phyloP scores from a whole-genome alignment of 2,113 vertebrate genomes.

The Ictalurus furcatus region DNA sequence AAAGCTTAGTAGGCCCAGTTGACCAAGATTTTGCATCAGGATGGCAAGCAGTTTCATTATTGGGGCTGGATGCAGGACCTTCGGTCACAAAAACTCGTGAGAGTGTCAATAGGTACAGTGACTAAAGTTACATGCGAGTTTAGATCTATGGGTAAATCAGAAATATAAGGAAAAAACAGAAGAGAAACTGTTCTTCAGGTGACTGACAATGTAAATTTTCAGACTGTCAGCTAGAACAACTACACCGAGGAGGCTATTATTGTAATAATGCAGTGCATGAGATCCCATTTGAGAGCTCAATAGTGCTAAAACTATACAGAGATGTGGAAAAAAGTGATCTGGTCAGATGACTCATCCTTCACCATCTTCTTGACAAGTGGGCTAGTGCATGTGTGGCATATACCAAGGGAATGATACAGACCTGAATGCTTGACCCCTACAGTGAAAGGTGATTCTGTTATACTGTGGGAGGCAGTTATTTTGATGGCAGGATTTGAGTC shows the following conservation, averaged over 20 bases:
- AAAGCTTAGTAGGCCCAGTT: background rate
- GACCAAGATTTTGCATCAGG: background rate
- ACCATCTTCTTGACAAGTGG: background rate
- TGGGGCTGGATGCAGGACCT: background rate
- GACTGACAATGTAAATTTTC: background rate
- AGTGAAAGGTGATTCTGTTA: background rate
- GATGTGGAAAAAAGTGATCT: background rate
- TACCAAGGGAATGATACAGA: background rate
- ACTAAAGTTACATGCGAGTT: background rate
- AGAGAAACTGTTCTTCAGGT: background rate
- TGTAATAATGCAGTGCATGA: background rate
- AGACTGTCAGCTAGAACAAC: background rate
- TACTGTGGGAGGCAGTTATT: constrained; percentile 4
- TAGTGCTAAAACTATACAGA: background rate
- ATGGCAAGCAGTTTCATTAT: background rate
- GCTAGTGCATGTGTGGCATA: background rate
- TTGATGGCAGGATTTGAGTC: background rate
- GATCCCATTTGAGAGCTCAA: background rate
- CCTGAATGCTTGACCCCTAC: background rate
- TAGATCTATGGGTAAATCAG: background rate
- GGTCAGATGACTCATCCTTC: constrained; percentile 10
- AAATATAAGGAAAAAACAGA: background rate
- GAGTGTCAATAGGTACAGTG: no score
- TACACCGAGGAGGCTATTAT: background rate
- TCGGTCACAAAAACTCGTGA: background rate